These are phyloP conservation scores for Alloscopus bannaensis DNA, from an alignment of 2,888 invertebrate species.

Conservation along the genomic window DNA sequence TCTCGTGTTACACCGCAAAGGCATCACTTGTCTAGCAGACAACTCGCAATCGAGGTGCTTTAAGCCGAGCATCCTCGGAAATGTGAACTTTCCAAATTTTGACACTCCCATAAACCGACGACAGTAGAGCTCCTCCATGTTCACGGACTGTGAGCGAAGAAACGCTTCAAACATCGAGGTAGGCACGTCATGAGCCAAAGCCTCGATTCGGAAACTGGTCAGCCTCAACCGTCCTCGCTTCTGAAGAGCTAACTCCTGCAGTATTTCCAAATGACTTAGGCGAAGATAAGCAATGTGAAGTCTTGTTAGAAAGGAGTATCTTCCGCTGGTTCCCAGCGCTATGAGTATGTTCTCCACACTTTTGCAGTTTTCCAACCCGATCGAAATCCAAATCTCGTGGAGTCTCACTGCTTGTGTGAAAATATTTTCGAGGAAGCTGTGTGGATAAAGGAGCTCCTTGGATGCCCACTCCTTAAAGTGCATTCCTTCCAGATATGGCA, in stretches of 20 bases:
- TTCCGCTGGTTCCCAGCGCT: constrained; percentile 37
- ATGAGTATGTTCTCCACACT: constrained; percentile 48
- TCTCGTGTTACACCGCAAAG: constrained; percentile 26
- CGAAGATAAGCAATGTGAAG: constrained; percentile 49
- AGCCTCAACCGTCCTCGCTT: constrained; percentile 21
- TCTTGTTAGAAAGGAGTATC: constrained; percentile 24
- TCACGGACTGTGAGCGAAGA: constrained; percentile 35
- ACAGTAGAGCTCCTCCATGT: constrained; percentile 45
- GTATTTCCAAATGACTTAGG: constrained; percentile 50
- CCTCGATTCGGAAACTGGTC: constrained; percentile 36
- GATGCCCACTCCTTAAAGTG: constrained; percentile 55
- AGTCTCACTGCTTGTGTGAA: constrained; percentile 30
- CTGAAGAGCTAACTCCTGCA: constrained; percentile 43
- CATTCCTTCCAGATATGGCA: constrained; percentile 39
- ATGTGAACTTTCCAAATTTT: constrained; percentile 49
- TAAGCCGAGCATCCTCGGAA: constrained; percentile 35
- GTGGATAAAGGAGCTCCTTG: constrained; percentile 38
- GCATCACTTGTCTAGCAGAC: constrained; percentile 46
- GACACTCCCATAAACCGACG: constrained; percentile 37
- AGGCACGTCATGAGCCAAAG: constrained; percentile 41
- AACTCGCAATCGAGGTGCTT: constrained; percentile 44
- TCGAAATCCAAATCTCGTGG: constrained; percentile 53
- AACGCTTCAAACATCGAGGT: constrained; percentile 52
- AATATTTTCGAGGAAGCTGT: constrained; percentile 37
- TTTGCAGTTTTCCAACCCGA: constrained; percentile 45